Base-by-base conservation (phyloP, 2,797 vertebrate species). In the Squalus acanthias region DNA sequence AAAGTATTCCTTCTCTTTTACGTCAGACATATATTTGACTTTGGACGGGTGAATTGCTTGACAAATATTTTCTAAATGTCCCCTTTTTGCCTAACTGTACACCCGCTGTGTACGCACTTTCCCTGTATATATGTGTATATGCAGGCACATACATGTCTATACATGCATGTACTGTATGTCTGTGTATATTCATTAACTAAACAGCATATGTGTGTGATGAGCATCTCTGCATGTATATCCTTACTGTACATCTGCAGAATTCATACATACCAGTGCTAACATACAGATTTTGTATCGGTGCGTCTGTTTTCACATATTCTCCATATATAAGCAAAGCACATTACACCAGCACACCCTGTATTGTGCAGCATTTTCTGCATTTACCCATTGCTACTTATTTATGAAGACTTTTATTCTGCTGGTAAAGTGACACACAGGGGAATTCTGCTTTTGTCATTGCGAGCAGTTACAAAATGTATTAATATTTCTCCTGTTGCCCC, bases 121-220 rank as follows among this genome's bases (percentile, higher is more conserved):
- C 63, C 63, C 91, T 67, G 91, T 50, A 13, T 91, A 93, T 69
- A 93, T 93, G n/a, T 93, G 63, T 93, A 39, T 93, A 69, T 69
- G 65, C 91, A 46, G 91, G 91, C 91, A 69, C 91, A 93, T 93
- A 93, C 91, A 93, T 93, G 91, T 93, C 63, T 93, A 93, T 46
- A 93, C 91, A 93, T 93, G 91, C 91, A 93, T 69, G 91, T 93
- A 93, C 65, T 46, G 91, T 93, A 69, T 10, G 63, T 93, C 91
- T 93, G 91, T 93, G 65, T 93, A 67, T 67, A 67, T 93, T 93
- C 33, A 67, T 93, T 93, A 93, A 91, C 57, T 60, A 33, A 93
- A 93, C 33, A 63, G 89, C 53, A 65, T 92, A 92, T 65, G n/a
- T 93, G 91, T 39, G 91, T 93, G 63, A 69, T 69, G 91, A 69